phyloP scores from a whole-genome alignment of 2,113 vertebrate genomes.

The Calonectris borealis region DNA sequence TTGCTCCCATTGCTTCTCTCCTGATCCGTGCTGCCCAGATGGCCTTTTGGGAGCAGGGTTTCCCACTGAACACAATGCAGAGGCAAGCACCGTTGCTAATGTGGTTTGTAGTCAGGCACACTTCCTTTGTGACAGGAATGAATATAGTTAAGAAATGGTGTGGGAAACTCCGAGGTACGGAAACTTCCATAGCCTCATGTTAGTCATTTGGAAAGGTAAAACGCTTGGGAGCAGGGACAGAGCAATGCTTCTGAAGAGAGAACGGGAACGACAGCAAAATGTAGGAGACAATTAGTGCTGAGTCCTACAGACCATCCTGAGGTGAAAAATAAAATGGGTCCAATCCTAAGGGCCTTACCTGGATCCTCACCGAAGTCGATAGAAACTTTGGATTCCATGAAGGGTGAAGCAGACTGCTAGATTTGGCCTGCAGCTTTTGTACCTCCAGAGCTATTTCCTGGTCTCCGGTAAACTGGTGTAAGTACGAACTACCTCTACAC shows the following conservation, averaged over 20 bases:
- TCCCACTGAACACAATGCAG: conserved; percentile 79
- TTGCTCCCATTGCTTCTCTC: background rate
- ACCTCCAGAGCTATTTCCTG: background rate
- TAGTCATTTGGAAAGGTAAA: background rate
- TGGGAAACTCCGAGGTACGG: conserved; percentile 72
- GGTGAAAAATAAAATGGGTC: background rate
- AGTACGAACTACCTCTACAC: background rate
- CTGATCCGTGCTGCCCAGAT: conserved; percentile 77
- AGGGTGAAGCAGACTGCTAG: background rate
- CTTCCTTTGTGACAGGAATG: conserved; percentile 80
- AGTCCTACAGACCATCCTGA: background rate
- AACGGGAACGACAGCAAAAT: background rate
- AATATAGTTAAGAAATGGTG: conserved; percentile 68
- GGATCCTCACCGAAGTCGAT: background rate
- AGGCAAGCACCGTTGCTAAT: conserved; percentile 73
- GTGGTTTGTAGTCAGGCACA: conserved; percentile 81
- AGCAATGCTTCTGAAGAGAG: background rate
- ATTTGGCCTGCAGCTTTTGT: background rate
- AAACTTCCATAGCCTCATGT: conserved; percentile 28
- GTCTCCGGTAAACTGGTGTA: background rate
- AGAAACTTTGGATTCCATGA: background rate
- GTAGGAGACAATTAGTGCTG: fast-evolving
- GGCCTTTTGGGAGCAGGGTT: conserved; percentile 77
- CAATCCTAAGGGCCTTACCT: background rate
- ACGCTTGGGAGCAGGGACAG: background rate